A percentile compares a stretch with the other conserved stretches of the same genome.
phyloP scores from a whole-genome alignment of 2,113 vertebrate species.

The Pyxicephalus adspersus region DNA sequence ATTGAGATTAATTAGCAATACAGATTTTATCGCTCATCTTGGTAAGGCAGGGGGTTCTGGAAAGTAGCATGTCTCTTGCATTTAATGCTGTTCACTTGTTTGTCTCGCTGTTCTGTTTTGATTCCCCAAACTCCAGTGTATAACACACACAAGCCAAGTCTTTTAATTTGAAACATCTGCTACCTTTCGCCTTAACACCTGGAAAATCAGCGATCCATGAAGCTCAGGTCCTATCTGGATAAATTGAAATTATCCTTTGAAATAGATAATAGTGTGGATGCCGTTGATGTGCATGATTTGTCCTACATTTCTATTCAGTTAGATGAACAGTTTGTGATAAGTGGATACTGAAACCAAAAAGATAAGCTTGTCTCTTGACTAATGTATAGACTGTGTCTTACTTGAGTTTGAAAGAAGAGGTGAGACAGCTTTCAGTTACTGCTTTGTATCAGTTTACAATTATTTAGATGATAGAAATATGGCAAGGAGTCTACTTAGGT shows the following conservation, averaged over 20 bases:
- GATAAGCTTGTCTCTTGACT: neutral
- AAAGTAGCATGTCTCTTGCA: neutral
- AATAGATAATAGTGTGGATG: constrained; percentile 17
- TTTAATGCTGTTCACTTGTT: constrained; percentile 15
- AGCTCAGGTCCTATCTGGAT: constrained; percentile 35
- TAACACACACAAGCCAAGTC: constrained; percentile 43
- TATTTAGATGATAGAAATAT: neutral
- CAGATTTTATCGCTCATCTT: neutral
- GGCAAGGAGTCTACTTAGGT: no score
- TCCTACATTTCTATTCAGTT: constrained; percentile 25
- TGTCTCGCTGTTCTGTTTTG: constrained; percentile 13
- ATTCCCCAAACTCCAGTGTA: constrained; percentile 39
- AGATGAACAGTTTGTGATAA: constrained; percentile 18
- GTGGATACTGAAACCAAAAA: constrained; percentile 27
- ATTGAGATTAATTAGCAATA: neutral
- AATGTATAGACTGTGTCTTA: neutral
- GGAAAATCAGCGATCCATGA: constrained; percentile 39
- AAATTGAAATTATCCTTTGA: constrained; percentile 46
- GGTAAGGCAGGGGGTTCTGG: neutral
- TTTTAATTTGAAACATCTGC: constrained; percentile 54
- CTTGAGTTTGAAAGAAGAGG: neutral
- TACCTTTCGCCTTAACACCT: constrained; percentile 42
- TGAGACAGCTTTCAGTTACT: neutral
- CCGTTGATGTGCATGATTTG: constrained; percentile 10
- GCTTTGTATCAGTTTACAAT: neutral